Conservation (phyloP, 2,797 vertebrate species). For the Gephyroberyx darwinii region DNA sequence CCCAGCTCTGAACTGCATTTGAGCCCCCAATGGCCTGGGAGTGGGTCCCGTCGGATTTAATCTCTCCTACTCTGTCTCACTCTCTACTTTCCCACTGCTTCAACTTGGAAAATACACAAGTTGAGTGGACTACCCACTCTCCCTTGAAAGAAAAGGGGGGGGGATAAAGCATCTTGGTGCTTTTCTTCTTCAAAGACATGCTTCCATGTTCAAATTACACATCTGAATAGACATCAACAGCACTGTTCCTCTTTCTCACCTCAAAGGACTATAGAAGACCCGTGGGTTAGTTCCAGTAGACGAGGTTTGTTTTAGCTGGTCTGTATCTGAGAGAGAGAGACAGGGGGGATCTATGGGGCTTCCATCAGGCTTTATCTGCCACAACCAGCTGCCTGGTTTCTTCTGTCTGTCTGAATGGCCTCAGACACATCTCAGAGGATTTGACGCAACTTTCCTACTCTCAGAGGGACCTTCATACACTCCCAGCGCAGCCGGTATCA, state of each 20-base stretch:
- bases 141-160: too few relatives aligned
- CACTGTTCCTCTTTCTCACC: constrained; percentile 33
- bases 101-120: too few relatives aligned
- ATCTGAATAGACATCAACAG: constrained; percentile 10
- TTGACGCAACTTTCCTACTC: constrained; percentile 15
- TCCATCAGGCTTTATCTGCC: constrained; percentile 22
- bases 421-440: constrained; percentile 25
- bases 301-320: constrained; percentile 19
- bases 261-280: constrained; percentile 4
- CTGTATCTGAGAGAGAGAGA: not conserved
- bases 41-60: too few relatives aligned
- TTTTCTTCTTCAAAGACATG: constrained; percentile 3
- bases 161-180: constrained; percentile 21
- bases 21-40: not conserved
- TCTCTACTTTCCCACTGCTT: too few relatives aligned
- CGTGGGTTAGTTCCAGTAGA: not conserved
- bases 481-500: constrained; percentile 9
- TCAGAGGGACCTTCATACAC: constrained; percentile 7
- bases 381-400: constrained; percentile 29
- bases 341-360: constrained; percentile 17
- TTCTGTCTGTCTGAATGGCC: constrained; percentile 29
- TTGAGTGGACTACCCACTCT: too few relatives aligned
- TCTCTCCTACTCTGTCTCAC: too few relatives aligned
- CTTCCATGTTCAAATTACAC: constrained; percentile 26
- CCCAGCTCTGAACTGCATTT: not conserved